Conservation (phyloP, 2,797 vertebrate genomes). For the Pelobates cultripes region DNA sequence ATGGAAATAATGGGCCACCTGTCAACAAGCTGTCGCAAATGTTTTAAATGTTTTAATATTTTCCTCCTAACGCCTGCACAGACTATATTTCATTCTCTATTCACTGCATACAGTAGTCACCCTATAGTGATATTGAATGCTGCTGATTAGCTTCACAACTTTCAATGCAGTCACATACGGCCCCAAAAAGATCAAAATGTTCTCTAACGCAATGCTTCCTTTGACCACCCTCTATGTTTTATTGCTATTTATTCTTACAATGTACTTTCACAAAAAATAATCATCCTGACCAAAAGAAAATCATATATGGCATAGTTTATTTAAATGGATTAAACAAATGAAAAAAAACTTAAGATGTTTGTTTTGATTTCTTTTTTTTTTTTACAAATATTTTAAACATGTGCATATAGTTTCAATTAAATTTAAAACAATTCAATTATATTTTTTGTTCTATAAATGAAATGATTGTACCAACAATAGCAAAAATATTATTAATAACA, state of each 20-base stretch:
- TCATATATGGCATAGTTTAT: constrained; percentile 7
- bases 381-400: not conserved
- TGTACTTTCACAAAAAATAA: constrained; percentile 31
- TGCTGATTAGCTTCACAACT: constrained; percentile 52
- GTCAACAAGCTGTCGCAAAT: constrained; percentile 54
- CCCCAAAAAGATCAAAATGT: constrained; percentile 49
- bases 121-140: constrained; percentile 53
- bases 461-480: no score
- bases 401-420: no score
- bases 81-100: constrained; percentile 36
- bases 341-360: not conserved
- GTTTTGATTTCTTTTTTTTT: not conserved
- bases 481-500: no score
- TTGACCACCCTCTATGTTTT: constrained; percentile 44
- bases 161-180: constrained; percentile 36
- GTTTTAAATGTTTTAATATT: constrained; percentile 57
- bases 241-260: constrained; percentile 41
- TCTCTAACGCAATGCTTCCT: constrained; percentile 33
- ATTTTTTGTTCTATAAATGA: no score
- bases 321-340: not conserved
- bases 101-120: constrained; percentile 45
- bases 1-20: constrained; percentile 56
- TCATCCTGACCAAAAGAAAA: constrained; percentile 30
- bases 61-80: constrained; percentile 54
- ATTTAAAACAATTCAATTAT: no score